Evolutionary conservation across 2,888 invertebrate species (phyloP).

Genomic region (Drosophila anomelani): DNA sequence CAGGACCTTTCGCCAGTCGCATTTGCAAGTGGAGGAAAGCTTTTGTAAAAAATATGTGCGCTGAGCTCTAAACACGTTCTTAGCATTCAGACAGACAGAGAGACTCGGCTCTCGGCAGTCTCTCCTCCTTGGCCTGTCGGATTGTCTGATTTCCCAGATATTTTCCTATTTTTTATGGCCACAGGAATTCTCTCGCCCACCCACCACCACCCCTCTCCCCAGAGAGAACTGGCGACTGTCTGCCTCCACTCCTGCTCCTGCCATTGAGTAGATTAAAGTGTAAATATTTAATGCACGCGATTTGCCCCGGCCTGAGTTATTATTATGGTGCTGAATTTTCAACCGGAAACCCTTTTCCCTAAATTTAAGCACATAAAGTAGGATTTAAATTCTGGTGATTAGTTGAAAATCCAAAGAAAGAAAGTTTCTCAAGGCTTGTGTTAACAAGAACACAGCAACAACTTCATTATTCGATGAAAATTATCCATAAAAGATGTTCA

Average conservation of each 20-base stretch:
- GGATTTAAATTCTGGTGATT: constrained; percentile 3
- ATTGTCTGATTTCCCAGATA: constrained; percentile 74
- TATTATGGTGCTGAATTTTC: constrained; percentile 35
- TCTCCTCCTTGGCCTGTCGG: constrained; percentile 53
- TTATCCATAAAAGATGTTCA: constrained; percentile 12
- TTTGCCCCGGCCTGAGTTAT: constrained; percentile 69
- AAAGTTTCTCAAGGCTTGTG: not conserved
- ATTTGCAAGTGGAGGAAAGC: constrained; percentile 30
- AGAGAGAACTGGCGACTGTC: constrained; percentile 18
- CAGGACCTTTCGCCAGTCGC: not conserved
- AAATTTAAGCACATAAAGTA: constrained; percentile 8
- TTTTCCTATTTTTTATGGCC: constrained; percentile 79
- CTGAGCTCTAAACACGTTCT: constrained; percentile 61
- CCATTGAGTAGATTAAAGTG: constrained; percentile 80
- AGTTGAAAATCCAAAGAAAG: not conserved
- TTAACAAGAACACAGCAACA: constrained; percentile 20
- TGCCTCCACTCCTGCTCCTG: constrained; percentile 57
- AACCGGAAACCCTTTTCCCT: constrained; percentile 17
- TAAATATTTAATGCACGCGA: constrained; percentile 76
- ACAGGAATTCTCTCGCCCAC: constrained; percentile 48
- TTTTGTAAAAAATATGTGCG: constrained; percentile 29
- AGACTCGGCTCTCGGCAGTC: constrained; percentile 11
- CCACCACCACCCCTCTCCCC: constrained; percentile 8
- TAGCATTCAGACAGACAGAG: constrained; percentile 58
- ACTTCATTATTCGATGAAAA: constrained; percentile 10